Base-by-base conservation (phyloP, 2,888 invertebrate species). In the Xylocampa areola region DNA sequence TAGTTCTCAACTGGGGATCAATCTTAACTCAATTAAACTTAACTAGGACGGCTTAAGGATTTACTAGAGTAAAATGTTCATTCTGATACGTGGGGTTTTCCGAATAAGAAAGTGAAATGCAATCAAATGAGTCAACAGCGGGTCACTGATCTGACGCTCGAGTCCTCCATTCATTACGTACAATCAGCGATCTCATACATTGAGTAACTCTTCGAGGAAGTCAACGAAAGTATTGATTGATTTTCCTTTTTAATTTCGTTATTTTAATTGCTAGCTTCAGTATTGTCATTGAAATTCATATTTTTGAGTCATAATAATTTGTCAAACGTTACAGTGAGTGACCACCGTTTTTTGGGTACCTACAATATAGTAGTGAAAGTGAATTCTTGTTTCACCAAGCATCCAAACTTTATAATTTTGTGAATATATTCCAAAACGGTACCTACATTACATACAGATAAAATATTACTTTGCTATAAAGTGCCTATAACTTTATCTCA, bases 91-190 rank as follows among this genome's bases (percentile, higher is more conserved):
- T 60, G 77, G 72, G 70, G 72, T 79, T 77, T 68, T 71, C 78
- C 64, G 80, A 79, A 84, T 77, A 81, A 80, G 90, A 91, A 91
- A 91, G 89, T 88, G 88, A 87, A 85, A 85, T 84, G 79, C 69
- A 60, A 79, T 81, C 68, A 71, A 70, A 70, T 81, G 83, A 80
- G 70, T 82, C 83, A 84, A 60, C 45, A 57, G 27, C 53, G 53
- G 78, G 79, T 79, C 84, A 82, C 51, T 77, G 80, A 72, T 78
- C 80, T 60, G 69, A 33, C 54, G 61, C 53, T 33, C 14, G 55
- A 55, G 66, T 77, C 75, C 76, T 78, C 73, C 14, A 47, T 47
- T 54, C 60, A 54, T 58, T 64, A 54, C 51, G 36, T 33, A 47
- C 71, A 49, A 66, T 62, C 53, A 61, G 63, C 72, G 68, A 72